A percentile compares a stretch with the other conserved stretches of the same genome.
These are phyloP conservation scores for Choreutis nemorana DNA, from an alignment of 2,888 invertebrate genomes.

Conservation along the genomic window DNA sequence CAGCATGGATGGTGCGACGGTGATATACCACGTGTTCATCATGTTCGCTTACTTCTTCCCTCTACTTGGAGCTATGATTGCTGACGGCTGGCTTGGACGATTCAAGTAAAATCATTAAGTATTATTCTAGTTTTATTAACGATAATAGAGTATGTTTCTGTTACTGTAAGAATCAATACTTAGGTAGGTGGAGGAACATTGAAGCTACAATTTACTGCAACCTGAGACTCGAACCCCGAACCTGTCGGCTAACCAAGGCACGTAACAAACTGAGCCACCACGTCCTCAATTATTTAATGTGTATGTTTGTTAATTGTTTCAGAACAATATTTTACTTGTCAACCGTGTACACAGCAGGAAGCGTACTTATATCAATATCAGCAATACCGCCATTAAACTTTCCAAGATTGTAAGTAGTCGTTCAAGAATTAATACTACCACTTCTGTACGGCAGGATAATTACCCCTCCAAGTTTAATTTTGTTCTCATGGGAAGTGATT, in stretches of 20 bases:
- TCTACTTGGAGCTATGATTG: conserved; percentile 89
- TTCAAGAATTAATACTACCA: too few relatives aligned
- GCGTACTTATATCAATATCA: conserved; percentile 75
- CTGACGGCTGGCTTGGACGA: conserved; percentile 92
- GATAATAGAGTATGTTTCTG: too few relatives aligned
- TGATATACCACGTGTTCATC: conserved; percentile 88
- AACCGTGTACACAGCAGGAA: conserved; percentile 86
- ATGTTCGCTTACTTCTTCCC: conserved; percentile 93
- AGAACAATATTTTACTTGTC: conserved; percentile 90
- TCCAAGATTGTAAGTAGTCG: conserved; percentile 61
- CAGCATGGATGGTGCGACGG: conserved; percentile 77
- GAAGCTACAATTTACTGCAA: too few relatives aligned
- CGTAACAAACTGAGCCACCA: too few relatives aligned
- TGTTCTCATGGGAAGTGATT: neutral
- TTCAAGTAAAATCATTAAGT: conserved; percentile 63
- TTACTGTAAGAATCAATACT: too few relatives aligned
- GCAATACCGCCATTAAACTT: conserved; percentile 70
- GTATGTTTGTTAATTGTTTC: too few relatives aligned
- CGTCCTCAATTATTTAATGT: neutral
- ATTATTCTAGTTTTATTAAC: too few relatives aligned
- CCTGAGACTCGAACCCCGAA: too few relatives aligned
- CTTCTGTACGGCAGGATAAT: too few relatives aligned
- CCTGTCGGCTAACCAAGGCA: too few relatives aligned
- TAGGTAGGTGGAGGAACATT: too few relatives aligned
- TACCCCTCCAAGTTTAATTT: neutral